Percentiles rank a stretch among this genome's conserved stretches.
Conservation (phyloP, 2,888 invertebrate genomes). For the Eudemis profundana region DNA sequence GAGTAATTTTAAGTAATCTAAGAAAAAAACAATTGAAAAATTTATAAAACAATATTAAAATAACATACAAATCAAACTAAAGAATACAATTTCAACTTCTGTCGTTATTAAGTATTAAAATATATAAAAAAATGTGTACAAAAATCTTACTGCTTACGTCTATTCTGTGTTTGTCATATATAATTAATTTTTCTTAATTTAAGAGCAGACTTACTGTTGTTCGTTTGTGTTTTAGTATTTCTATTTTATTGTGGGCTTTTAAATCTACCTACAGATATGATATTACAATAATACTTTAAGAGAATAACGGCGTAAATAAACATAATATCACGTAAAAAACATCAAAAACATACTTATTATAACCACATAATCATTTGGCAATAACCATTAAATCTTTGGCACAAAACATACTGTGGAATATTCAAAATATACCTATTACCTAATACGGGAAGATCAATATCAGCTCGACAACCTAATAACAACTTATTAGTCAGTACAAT, state of each 20-base stretch:
- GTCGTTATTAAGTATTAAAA: conserved; percentile 32
- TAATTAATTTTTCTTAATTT: conserved; percentile 18
- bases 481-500: neutral
- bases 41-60: too few species aligned
- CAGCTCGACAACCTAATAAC: neutral
- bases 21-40: too few species aligned
- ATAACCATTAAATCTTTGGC: conserved; percentile 18
- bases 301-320: neutral
- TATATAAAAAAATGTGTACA: conserved; percentile 37
- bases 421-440: conserved; percentile 2
- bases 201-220: conserved; percentile 40
- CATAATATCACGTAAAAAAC: neutral
- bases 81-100: conserved; percentile 19
- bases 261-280: neutral
- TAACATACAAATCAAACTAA: neutral
- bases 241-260: neutral
- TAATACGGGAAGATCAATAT: conserved; percentile 17
- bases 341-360: conserved; percentile 1
- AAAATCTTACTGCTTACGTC: conserved; percentile 31
- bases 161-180: conserved; percentile 23
- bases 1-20: too few species aligned
- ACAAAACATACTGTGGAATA: conserved; percentile 16
- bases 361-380: neutral
- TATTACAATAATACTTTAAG: neutral
- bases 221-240: conserved; percentile 26